A percentile compares a stretch with the other conserved stretches of the same genome.
These are phyloP conservation scores for Theonella swinhoei DNA, from an alignment of 37 sponge, comb jelly and placozoan genomes.

Conservation along the genomic window DNA sequence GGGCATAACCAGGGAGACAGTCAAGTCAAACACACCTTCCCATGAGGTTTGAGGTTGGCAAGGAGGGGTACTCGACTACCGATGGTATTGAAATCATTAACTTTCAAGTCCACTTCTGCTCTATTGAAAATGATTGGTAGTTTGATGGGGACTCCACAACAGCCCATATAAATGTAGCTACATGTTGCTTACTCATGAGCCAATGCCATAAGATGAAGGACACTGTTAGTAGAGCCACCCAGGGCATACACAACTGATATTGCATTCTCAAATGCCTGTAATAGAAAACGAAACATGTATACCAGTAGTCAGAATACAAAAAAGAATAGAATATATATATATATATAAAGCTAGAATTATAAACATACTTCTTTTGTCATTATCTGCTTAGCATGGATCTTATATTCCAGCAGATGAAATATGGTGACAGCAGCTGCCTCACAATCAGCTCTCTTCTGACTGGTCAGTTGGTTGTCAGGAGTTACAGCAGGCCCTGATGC, in stretches of 20 bases:
- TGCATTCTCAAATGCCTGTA: constrained; percentile 87
- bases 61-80: constrained; percentile 62
- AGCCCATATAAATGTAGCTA: background rate
- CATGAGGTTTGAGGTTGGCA: constrained; percentile 77
- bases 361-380: constrained; percentile 67
- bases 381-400: constrained; percentile 44
- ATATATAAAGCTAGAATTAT: too few species aligned
- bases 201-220: constrained; percentile 76
- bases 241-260: constrained; percentile 68
- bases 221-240: constrained; percentile 80
- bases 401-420: constrained; percentile 43
- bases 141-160: too few species aligned
- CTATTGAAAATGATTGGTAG: too few species aligned
- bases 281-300: background rate
- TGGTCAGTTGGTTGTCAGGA: constrained; percentile 52
- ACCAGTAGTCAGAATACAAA: background rate
- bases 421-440: constrained; percentile 41
- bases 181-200: constrained; percentile 82
- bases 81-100: constrained; percentile 77
- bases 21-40: constrained; percentile 44
- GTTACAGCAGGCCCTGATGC: constrained; percentile 76
- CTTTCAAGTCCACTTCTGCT: constrained; percentile 60
- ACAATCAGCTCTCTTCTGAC: constrained; percentile 63
- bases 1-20: background rate
- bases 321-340: too few species aligned